Conservation (phyloP, 2,113 vertebrate species). For the Callopanchax toddi region DNA sequence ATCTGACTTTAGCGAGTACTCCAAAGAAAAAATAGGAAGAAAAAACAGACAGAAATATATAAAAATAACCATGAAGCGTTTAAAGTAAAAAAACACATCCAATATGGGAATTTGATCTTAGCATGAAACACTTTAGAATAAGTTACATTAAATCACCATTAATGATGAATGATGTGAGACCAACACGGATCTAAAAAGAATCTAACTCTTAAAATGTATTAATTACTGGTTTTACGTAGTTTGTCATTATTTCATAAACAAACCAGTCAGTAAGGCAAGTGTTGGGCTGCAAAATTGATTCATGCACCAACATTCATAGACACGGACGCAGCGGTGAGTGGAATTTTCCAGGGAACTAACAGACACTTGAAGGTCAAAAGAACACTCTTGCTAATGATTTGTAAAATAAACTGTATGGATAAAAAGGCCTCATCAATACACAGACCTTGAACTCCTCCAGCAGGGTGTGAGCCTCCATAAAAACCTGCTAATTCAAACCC, state of each 20-base stretch:
- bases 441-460: conserved; percentile 27
- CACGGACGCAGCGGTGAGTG: conserved; percentile 27
- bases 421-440: conserved; percentile 40
- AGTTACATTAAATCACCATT: too few species aligned
- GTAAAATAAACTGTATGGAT: conserved; percentile 36
- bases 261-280: too few species aligned
- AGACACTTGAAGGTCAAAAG: conserved; percentile 30
- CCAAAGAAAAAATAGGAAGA: background rate
- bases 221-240: too few species aligned
- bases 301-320: conserved; percentile 14
- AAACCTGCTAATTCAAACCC: conserved; percentile 29
- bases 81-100: background rate
- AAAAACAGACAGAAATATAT: background rate
- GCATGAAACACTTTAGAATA: too few species aligned
- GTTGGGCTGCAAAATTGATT: too few species aligned
- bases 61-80: background rate
- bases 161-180: too few species aligned
- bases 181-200: too few species aligned
- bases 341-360: conserved; percentile 21
- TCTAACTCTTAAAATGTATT: too few species aligned
- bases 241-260: too few species aligned
- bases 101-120: too few species aligned
- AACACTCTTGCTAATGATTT: conserved; percentile 40
- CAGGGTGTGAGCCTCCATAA: conserved; percentile 12
- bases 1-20: conserved; percentile 19